Conservation (phyloP, 2,797 vertebrate species). For the Chaetophractus vellerosus region DNA sequence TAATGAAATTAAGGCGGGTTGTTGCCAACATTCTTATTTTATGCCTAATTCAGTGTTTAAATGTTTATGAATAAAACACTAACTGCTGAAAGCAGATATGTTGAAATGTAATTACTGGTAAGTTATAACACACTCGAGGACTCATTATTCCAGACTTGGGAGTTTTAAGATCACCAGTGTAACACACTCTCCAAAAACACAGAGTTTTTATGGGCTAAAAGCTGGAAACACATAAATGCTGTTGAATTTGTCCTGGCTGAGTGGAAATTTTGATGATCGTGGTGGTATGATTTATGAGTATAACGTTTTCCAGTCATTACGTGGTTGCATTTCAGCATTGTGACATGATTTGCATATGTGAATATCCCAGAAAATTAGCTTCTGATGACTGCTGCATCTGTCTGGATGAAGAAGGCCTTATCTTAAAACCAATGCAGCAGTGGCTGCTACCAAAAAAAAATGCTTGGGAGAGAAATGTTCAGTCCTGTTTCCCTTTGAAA, state of each 20-base stretch:
- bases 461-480: slow-evolving; percentile 78
- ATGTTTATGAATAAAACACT: slow-evolving; percentile 93
- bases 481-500: slow-evolving; percentile 82
- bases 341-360: slow-evolving; percentile 99
- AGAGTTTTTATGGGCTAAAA: slow-evolving; percentile 91
- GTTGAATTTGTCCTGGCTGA: slow-evolving; percentile 95
- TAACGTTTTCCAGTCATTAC: slow-evolving; percentile 97
- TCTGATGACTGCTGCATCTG: slow-evolving; percentile 96
- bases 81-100: slow-evolving; percentile 92
- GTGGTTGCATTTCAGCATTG: slow-evolving; percentile 94
- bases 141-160: slow-evolving; percentile 92
- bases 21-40: slow-evolving; percentile 93
- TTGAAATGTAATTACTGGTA: slow-evolving; percentile 93
- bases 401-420: slow-evolving; percentile 93
- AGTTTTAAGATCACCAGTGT: slow-evolving; percentile 91
- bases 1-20: slow-evolving; percentile 94
- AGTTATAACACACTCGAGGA: slow-evolving; percentile 93
- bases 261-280: slow-evolving; percentile 97
- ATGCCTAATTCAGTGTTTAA: slow-evolving; percentile 92
- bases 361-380: slow-evolving; percentile 95
- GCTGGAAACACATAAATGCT: slow-evolving; percentile 92
- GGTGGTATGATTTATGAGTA: slow-evolving; percentile 96
- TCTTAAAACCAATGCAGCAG: slow-evolving; percentile 93
- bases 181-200: slow-evolving; percentile 91
- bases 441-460: slow-evolving; percentile 83